These are phyloP conservation scores for Hirtodrosophila alboralis DNA, from an alignment of 2,888 invertebrate genomes.

Conservation along the genomic window DNA sequence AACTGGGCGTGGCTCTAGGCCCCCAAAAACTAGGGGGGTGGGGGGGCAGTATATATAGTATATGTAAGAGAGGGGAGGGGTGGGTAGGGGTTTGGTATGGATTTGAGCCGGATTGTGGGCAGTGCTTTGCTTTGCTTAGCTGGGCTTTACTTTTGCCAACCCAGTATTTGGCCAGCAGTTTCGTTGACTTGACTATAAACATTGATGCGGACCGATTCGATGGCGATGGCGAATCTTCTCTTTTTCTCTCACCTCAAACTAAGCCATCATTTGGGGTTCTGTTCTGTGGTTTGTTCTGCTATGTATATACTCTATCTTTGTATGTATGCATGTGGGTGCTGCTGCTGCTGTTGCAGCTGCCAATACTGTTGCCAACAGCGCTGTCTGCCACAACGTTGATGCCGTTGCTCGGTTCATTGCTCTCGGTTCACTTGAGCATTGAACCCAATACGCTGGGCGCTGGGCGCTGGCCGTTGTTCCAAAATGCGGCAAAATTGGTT, in stretches of 20 bases:
- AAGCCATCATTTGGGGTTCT: constrained; percentile 16
- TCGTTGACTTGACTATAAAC: constrained; percentile 54
- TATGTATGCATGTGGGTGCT: constrained; percentile 17
- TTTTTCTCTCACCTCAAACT: constrained; percentile 26
- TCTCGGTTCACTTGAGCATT: constrained; percentile 52
- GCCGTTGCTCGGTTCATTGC: constrained; percentile 47
- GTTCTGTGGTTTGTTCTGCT: not conserved
- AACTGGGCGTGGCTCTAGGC: constrained; percentile 34
- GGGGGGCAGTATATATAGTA: not conserved
- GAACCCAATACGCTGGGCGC: constrained; percentile 53
- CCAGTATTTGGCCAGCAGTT: constrained; percentile 39
- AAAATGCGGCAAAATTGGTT: constrained; percentile 46
- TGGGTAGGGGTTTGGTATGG: not conserved
- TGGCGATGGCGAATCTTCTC: too few relatives aligned
- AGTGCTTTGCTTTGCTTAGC: constrained; percentile 18
- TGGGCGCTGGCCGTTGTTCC: constrained; percentile 28
- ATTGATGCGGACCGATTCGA: constrained; percentile 48
- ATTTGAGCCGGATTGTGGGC: not conserved
- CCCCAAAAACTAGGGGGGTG: too few relatives aligned
- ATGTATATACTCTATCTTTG: not conserved
- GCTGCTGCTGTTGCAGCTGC: constrained; percentile 13
- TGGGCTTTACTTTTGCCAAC: constrained; percentile 16
- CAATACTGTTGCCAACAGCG: constrained; percentile 21
- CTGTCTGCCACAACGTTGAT: constrained; percentile 5
- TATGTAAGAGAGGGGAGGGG: too few relatives aligned